Evolutionary conservation across 2,888 invertebrate genomes (phyloP).

Genomic region (Nineta flava): DNA sequence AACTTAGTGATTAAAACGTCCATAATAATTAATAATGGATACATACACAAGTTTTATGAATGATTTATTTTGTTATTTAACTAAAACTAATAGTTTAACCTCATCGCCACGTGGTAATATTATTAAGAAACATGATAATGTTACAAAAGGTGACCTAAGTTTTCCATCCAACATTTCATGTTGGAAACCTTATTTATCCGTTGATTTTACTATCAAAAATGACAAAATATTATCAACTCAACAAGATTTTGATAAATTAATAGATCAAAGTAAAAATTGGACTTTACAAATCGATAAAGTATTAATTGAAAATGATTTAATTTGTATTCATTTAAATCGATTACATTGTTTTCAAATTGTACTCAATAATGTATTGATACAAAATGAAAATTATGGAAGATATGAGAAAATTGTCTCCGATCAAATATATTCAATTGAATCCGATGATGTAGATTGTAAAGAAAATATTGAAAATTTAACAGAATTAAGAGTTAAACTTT

Average conservation of each 20-base stretch:
- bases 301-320: conserved; percentile 27
- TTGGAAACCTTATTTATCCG: conserved; percentile 34
- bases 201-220: conserved; percentile 16
- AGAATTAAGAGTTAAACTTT: conserved; percentile 23
- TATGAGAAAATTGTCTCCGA: background rate
- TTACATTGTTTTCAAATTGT: conserved; percentile 17
- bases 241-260: conserved; percentile 18
- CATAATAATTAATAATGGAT: background rate
- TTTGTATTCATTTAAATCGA: conserved; percentile 37
- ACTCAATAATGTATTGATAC: conserved; percentile 19
- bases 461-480: conserved; percentile 20
- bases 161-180: conserved; percentile 38
- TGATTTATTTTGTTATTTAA: conserved; percentile 13
- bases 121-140: conserved; percentile 40
- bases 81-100: conserved; percentile 7
- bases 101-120: conserved; percentile 22
- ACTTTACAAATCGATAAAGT: conserved; percentile 28
- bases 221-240: conserved; percentile 9
- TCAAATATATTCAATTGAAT: background rate
- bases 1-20: too few relatives aligned
- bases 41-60: conserved; percentile 7
- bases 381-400: conserved; percentile 19
- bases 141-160: conserved; percentile 46
- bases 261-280: conserved; percentile 32
- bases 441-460: background rate